Percentiles rank a stretch among this genome's conserved stretches.
These are phyloP conservation scores for Calliopum simillimum DNA, from an alignment of 2,888 invertebrate genomes.

Conservation along the genomic window DNA sequence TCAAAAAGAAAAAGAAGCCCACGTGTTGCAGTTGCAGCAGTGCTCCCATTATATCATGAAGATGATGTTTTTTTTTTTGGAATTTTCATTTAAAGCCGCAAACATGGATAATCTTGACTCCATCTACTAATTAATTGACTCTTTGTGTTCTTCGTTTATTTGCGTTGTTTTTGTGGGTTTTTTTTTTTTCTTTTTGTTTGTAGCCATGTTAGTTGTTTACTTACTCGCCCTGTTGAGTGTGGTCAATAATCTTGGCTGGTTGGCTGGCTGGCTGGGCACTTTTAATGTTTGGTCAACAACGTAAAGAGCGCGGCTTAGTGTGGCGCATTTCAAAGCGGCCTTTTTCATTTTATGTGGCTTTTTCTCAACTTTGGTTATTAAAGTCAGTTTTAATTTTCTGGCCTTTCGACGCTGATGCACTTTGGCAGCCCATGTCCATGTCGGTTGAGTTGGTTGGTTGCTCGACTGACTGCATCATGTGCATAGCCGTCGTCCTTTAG, in stretches of 20 bases:
- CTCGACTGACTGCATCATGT: not conserved
- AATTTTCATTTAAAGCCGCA: slow-evolving; percentile 26
- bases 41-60: no score
- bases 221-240: slow-evolving; percentile 13
- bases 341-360: slow-evolving; percentile 16
- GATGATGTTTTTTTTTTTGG: slow-evolving; percentile 23
- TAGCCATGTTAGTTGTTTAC: not conserved
- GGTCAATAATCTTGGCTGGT: slow-evolving; percentile 7
- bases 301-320: not conserved
- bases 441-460: slow-evolving; percentile 17
- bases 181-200: not conserved
- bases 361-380: slow-evolving; percentile 49
- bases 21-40: not conserved
- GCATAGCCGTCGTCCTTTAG: not conserved
- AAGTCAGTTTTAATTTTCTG: slow-evolving; percentile 64
- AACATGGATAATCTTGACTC: slow-evolving; percentile 64
- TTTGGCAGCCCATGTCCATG: slow-evolving; percentile 53
- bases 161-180: slow-evolving; percentile 18
- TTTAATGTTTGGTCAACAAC: slow-evolving; percentile 9
- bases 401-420: slow-evolving; percentile 62
- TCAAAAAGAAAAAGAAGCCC: not conserved
- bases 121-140: slow-evolving; percentile 68
- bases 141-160: slow-evolving; percentile 60
- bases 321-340: not conserved
- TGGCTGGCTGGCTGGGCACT: not conserved